Evolutionary conservation across 2,797 vertebrate species (phyloP), one percentile per base, ranked within the genome.

Genomic region (Peromyscus nudipes): DNA sequence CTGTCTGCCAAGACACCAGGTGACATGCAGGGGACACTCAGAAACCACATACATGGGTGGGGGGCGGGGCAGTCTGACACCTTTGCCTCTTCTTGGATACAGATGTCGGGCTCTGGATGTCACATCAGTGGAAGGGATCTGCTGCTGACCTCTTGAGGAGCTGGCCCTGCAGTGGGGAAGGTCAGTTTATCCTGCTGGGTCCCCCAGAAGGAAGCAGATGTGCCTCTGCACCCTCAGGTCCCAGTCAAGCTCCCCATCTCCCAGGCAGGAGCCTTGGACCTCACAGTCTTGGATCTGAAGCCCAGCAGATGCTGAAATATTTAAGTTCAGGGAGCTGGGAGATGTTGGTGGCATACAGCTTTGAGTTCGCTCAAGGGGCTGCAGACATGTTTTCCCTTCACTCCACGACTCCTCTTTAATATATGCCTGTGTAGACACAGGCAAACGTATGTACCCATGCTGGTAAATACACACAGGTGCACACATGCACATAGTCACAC

Each of bases 1-100:
- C 93, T 79, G 92, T 86, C 86, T 98, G 98, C 98, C 98, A 98
- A 97, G 98, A 97, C 90, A 93, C 94, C 98, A 98, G 98, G 97
- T 98, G 98, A 97, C 98, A 97, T 62, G 75, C 97, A 89, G 97
- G 92, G 93, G 97, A 91, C 95, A 69, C 92, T 62, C 97, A 96
- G 96, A 95, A 98, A 91, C 82, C 95, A 97, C 97, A 95, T 85
- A 71, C 76, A 93, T 84, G 82, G 52, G 97, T 90, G 67, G 7
- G n/a, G 2, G 9, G n/a, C 19, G 25, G 3, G 4, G 57, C 96
- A 85, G 97, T 75, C 97, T 89, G 97, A 96, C 96, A 95, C 84
- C 80, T 0, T 96, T 85, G 95, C 88, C 73, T 97, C 93, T 89
- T 95, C 96, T 97, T 88, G 90, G 92, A 96, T 97, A 96, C 98